These are phyloP conservation scores for Phrynocephalus vlangalii DNA, from an alignment of 2,797 vertebrate species.

Conservation along the genomic window DNA sequence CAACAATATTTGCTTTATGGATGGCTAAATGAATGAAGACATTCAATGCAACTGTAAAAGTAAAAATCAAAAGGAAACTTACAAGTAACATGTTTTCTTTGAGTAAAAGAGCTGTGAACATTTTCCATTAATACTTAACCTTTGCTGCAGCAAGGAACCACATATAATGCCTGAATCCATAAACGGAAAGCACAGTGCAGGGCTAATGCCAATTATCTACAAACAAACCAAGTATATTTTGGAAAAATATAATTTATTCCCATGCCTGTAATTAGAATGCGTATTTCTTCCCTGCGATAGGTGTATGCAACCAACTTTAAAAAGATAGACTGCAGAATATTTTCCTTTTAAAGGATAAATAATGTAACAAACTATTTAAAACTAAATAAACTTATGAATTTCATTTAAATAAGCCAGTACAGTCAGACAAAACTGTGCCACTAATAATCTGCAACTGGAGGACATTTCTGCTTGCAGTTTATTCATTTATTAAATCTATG, in stretches of 20 bases:
- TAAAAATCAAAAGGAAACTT: slow-evolving; percentile 90
- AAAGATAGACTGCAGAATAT: background rate
- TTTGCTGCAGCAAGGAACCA: slow-evolving; percentile 83
- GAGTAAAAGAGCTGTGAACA: slow-evolving; percentile 83
- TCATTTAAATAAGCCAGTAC: slow-evolving; percentile 58
- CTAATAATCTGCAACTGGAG: slow-evolving; percentile 77
- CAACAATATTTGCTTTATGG: slow-evolving; percentile 99
- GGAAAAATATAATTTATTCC: slow-evolving; percentile 60
- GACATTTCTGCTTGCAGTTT: slow-evolving; percentile 75
- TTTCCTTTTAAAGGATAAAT: slow-evolving; percentile 43
- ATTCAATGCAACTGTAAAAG: slow-evolving; percentile 94
- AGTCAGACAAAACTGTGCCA: slow-evolving; percentile 59
- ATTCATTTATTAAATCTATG: slow-evolving; percentile 88
- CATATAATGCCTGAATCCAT: slow-evolving; percentile 80
- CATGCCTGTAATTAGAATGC: slow-evolving; percentile 55
- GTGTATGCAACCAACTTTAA: slow-evolving; percentile 31
- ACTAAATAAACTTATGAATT: slow-evolving; percentile 57
- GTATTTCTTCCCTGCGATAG: slow-evolving; percentile 46
- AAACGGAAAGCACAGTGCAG: slow-evolving; percentile 78
- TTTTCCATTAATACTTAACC: slow-evolving; percentile 90
- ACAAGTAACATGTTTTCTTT: slow-evolving; percentile 87
- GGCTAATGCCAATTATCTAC: slow-evolving; percentile 80
- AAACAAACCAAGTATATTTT: slow-evolving; percentile 71
- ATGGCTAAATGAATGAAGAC: slow-evolving; percentile 98
- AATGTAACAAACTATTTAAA: slow-evolving; percentile 12